These are phyloP conservation scores for Mechanitis messenoides DNA, from an alignment of 2,888 invertebrate genomes.

Conservation along the genomic window DNA sequence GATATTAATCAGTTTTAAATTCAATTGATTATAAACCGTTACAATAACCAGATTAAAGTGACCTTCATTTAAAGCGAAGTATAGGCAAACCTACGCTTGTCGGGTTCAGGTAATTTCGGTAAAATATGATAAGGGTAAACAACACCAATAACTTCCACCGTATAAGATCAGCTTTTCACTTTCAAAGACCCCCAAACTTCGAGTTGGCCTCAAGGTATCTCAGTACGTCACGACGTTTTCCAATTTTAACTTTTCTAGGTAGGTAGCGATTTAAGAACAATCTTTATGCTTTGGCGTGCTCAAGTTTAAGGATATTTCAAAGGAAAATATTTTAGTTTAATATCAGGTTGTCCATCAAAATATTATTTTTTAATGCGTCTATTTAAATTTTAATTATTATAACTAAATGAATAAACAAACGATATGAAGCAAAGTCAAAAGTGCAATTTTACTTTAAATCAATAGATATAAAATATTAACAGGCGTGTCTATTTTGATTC, in stretches of 20 bases:
- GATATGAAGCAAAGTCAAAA: too few relatives aligned
- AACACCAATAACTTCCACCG: conserved; percentile 42
- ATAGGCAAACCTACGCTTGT: conserved; percentile 9
- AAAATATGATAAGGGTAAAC: conserved; percentile 25
- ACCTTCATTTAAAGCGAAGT: conserved; percentile 6
- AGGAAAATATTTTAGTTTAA: conserved; percentile 26
- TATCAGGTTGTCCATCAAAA: not conserved
- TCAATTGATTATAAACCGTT: not conserved
- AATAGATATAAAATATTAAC: conserved; percentile 16
- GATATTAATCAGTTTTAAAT: not conserved
- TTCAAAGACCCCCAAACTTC: conserved; percentile 62
- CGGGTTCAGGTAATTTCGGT: conserved; percentile 9
- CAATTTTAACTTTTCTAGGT: conserved; percentile 68
- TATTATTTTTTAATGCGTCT: not conserved
- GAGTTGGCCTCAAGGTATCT: conserved; percentile 64
- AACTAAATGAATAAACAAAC: conserved; percentile 1
- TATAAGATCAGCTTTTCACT: conserved; percentile 59
- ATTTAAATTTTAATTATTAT: not conserved
- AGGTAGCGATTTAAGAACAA: conserved; percentile 63
- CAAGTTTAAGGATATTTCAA: conserved; percentile 58
- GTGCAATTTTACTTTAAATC: too few relatives aligned
- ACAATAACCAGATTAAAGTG: not conserved
- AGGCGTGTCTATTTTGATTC: conserved; percentile 25
- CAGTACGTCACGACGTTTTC: conserved; percentile 68
- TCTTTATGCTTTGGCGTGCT: conserved; percentile 58